Base-by-base conservation (phyloP, 2,888 invertebrate genomes). In the Pristionchus entomophagus region DNA sequence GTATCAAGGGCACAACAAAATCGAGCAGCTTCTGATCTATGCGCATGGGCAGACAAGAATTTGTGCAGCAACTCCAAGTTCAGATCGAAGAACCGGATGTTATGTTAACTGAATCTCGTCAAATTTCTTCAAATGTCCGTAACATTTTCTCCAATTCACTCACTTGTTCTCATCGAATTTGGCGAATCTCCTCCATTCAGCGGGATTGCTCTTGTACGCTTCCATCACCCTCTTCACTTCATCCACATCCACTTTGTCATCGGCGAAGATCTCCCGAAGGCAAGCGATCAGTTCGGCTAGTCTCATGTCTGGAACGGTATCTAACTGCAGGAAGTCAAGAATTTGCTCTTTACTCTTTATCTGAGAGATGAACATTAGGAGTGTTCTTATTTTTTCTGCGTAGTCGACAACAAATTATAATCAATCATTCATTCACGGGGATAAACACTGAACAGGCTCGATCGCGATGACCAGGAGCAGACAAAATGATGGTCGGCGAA, bases 131-230 rank as follows among this genome's bases (percentile, higher is more conserved):
- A n/a, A n/a, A n/a, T n/a, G n/a, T n/a, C n/a, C n/a, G n/a, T n/a
- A n/a, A n/a, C n/a, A n/a, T n/a, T n/a, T n/a, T n/a, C n/a, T n/a
- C 4, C 38, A 3, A 73, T 38, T n/a, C 12, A 41, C 89, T 85
- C 49, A 92, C 92, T 91, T 92, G 87, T 96, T 96, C 94, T 96
- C 96, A 94, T 98, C 98, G 93, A 97, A 98, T 94, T 97, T 97
- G 5, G 98, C 97, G 93, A 96, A 99, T 93, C 96, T 96, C 93
- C 95, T 96, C 99, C 99, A 99, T 89, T 99, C 98, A 32, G 95
- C 95, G 0, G 96, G 96, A 91, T 97, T 96, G 62, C 97, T 97
- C 93, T 96, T 96, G 95, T 99, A 99, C 0, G 95, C 94, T 0
- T 94, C 94, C 95, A 96, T 96, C 86, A 98, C 94, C 35, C 84